Evolutionary conservation across 2,113 vertebrate genomes (phyloP).

Genomic region (Chaetodon auriga): DNA sequence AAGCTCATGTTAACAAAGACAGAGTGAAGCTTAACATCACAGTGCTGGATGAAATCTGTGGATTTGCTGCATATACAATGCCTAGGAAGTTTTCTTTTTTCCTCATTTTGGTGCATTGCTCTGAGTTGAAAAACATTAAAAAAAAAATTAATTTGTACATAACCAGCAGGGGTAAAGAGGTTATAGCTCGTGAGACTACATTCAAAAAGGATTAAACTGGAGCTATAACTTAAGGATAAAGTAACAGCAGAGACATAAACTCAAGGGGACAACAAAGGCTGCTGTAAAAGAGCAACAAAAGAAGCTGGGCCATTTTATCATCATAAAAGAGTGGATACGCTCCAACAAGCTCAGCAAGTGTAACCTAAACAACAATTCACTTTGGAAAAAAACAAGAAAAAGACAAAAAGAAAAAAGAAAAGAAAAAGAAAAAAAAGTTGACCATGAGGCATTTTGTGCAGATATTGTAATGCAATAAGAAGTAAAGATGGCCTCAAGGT

Average conservation of each 20-base stretch:
- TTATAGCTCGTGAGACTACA: background rate
- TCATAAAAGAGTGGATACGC: background rate
- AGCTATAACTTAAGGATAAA: background rate
- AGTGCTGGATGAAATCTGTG: background rate
- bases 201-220: slow-evolving; percentile 17
- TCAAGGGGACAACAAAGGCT: background rate
- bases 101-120: background rate
- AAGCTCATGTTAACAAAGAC: slow-evolving; percentile 4
- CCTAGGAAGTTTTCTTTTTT: too few species aligned
- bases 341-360: background rate
- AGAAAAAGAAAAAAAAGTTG: too few species aligned
- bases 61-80: background rate
- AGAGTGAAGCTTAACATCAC: background rate
- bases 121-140: background rate
- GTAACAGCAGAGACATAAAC: background rate
- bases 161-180: background rate
- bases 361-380: background rate
- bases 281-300: background rate
- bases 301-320: background rate
- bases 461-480: slow-evolving; percentile 5
- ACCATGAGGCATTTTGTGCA: background rate
- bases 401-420: too few species aligned
- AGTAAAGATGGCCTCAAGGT: background rate
- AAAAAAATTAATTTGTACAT: background rate
- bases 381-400: background rate